Conservation (phyloP, 2,797 vertebrate species). For the Rhynchotus rufescens region DNA sequence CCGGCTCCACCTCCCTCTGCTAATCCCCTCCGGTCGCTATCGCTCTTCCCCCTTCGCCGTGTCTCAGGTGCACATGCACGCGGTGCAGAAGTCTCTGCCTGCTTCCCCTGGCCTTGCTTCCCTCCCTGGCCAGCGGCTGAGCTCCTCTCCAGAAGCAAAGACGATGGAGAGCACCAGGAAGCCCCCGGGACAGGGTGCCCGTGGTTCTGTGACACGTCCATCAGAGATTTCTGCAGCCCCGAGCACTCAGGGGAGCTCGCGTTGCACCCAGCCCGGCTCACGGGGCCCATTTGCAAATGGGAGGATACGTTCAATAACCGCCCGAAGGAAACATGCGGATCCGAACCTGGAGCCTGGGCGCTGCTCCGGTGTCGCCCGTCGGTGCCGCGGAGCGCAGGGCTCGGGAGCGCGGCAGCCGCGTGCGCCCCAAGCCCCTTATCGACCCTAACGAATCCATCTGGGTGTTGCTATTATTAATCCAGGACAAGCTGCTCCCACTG, state of each 20-base stretch:
- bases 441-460: neutral
- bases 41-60: neutral
- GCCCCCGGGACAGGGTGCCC: neutral
- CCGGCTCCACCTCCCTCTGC: constrained; percentile 42
- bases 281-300: neutral
- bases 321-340: neutral
- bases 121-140: neutral
- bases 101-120: too few species aligned
- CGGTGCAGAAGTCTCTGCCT: neutral
- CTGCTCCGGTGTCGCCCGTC: fast-evolving
- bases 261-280: neutral
- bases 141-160: neutral
- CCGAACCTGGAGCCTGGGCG: neutral
- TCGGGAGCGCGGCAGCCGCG: neutral
- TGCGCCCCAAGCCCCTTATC: neutral
- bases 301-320: neutral
- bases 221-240: neutral
- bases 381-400: neutral
- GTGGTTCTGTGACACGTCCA: neutral
- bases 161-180: neutral
- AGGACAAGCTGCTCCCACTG: neutral
- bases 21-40: neutral
- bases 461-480: neutral
- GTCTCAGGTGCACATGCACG: neutral
- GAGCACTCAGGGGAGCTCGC: neutral